A percentile compares a stretch with the other conserved stretches of the same genome.
These are phyloP conservation scores for Phortica okadai DNA, from an alignment of 2,888 invertebrate genomes.

Conservation along the genomic window DNA sequence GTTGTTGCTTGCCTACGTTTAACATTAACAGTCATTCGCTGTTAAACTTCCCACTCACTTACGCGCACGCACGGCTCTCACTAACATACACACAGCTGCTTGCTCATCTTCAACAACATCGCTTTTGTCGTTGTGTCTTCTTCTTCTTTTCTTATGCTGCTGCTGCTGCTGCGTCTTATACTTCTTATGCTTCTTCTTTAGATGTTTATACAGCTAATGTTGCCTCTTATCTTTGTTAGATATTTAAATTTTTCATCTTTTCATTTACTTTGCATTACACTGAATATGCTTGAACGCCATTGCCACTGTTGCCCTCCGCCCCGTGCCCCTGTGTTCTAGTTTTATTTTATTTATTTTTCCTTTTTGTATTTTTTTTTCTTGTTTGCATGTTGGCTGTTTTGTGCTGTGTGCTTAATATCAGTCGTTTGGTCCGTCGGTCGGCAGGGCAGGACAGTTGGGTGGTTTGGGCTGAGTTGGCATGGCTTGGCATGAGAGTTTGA, in stretches of 20 bases:
- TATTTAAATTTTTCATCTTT: slow-evolving; percentile 58
- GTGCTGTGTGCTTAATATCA: too few species aligned
- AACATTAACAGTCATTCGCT: neutral
- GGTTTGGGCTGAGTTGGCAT: too few species aligned
- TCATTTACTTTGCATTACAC: slow-evolving; percentile 17
- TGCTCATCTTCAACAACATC: too few species aligned
- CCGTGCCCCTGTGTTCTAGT: neutral
- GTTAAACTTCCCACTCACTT: neutral
- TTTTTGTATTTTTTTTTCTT: neutral
- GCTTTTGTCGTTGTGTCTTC: neutral
- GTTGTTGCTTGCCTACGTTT: neutral
- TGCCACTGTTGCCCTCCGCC: slow-evolving; percentile 9
- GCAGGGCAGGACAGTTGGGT: too few species aligned
- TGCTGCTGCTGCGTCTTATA: too few species aligned
- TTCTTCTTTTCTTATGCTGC: neutral
- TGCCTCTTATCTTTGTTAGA: slow-evolving; percentile 50
- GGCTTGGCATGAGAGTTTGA: too few species aligned
- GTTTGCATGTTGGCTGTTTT: neutral
- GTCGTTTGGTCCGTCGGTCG: too few species aligned
- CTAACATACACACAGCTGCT: too few species aligned
- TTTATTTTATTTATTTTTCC: slow-evolving; percentile 12
- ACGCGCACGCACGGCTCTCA: neutral
- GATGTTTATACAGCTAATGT: neutral
- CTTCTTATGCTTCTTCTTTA: slow-evolving; percentile 4
- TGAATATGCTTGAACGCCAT: neutral